Evolutionary conservation across 2,888 invertebrate species (phyloP).

Genomic region (Brachyptera putata): DNA sequence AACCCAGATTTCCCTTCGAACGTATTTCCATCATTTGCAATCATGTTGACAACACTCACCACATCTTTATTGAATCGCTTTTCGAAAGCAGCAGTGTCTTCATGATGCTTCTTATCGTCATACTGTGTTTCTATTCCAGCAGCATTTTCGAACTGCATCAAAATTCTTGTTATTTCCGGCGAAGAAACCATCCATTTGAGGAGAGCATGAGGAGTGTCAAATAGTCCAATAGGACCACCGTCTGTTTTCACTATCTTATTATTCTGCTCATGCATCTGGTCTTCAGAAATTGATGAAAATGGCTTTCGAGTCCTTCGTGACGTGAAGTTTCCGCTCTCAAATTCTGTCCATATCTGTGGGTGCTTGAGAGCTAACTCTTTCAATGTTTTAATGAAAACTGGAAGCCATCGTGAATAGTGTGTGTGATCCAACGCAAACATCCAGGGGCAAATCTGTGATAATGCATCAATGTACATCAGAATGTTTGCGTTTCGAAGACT

Average conservation of each 20-base stretch:
- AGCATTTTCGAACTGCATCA: background rate
- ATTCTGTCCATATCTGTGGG: slow-evolving; percentile 18
- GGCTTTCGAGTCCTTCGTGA: slow-evolving; percentile 11
- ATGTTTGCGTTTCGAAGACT: slow-evolving; percentile 11
- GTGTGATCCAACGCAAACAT: slow-evolving; percentile 29
- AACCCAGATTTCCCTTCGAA: background rate
- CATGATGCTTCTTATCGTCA: background rate
- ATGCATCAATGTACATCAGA: slow-evolving; percentile 19
- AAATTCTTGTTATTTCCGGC: background rate
- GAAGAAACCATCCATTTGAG: background rate
- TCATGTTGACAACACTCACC: background rate
- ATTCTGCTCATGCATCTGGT: slow-evolving; percentile 23
- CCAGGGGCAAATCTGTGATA: slow-evolving; percentile 19
- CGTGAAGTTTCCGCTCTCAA: slow-evolving; percentile 22
- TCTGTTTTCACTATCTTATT: slow-evolving; percentile 19
- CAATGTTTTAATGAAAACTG: slow-evolving; percentile 30
- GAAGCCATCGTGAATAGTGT: slow-evolving; percentile 31
- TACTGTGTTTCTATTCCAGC: background rate
- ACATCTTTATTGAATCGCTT: background rate
- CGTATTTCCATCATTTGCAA: slow-evolving; percentile 9
- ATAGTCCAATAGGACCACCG: slow-evolving; percentile 20
- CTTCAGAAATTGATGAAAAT: slow-evolving; percentile 22
- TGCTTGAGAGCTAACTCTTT: slow-evolving; percentile 11
- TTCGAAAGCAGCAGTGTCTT: background rate
- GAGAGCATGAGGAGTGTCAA: background rate